Evolutionary conservation across 2,113 vertebrate genomes (phyloP).

Genomic region (Cettia cetti): DNA sequence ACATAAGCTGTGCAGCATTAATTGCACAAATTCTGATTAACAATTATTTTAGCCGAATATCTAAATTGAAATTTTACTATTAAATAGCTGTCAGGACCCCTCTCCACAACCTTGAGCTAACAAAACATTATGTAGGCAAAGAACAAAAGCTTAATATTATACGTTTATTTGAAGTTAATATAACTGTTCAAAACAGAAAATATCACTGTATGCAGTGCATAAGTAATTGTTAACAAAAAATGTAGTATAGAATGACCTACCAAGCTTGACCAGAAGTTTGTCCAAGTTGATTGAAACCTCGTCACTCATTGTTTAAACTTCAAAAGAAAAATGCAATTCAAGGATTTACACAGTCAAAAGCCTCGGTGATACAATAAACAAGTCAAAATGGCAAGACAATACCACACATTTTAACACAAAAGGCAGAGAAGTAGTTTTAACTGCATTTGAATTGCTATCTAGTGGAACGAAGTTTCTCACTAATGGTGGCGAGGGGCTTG

Average conservation of each 20-base stretch:
- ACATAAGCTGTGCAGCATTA: neutral
- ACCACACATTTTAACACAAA: neutral
- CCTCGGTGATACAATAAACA: neutral
- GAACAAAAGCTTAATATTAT: neutral
- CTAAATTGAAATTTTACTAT: neutral
- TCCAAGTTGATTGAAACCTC: slow-evolving; percentile 56
- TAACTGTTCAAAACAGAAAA: neutral
- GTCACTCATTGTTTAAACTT: slow-evolving; percentile 64
- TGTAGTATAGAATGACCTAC: slow-evolving; percentile 51
- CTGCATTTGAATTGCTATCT: neutral
- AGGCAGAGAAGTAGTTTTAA: neutral
- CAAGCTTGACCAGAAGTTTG: slow-evolving; percentile 69
- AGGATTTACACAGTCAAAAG: neutral
- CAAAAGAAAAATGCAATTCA: neutral
- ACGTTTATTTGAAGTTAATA: neutral
- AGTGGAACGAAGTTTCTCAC: neutral
- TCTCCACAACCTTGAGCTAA: neutral
- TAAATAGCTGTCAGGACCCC: neutral
- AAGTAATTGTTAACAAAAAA: neutral
- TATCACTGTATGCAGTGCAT: neutral
- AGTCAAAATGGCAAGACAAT: neutral
- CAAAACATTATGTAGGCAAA: neutral
- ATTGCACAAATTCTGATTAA: neutral
- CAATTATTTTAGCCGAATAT: neutral
- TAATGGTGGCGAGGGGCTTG: neutral